Evolutionary conservation across 2,113 vertebrate species (phyloP).

Genomic region (Cyphomyrus plagiostoma): DNA sequence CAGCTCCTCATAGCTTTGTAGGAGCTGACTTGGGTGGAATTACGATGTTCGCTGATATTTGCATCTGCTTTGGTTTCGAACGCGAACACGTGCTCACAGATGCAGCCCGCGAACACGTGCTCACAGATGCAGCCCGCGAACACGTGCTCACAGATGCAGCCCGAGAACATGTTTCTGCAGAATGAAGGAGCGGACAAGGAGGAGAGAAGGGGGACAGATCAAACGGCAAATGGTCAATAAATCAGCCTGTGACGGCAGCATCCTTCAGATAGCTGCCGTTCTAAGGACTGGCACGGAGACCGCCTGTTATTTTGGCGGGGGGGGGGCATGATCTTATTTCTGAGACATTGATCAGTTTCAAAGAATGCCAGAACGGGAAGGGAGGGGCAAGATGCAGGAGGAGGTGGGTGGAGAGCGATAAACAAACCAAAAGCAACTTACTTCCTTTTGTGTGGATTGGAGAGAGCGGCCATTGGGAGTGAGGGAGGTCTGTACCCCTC

Average conservation of each 20-base stretch:
- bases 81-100: background rate
- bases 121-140: too few species aligned
- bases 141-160: background rate
- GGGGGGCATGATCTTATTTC: background rate
- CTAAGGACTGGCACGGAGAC: background rate
- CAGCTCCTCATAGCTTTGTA: background rate
- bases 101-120: background rate
- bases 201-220: background rate
- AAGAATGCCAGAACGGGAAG: background rate
- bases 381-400: too few species aligned
- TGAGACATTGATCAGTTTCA: background rate
- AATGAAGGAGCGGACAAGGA: background rate
- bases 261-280: background rate
- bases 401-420: too few species aligned
- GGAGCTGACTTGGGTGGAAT: background rate
- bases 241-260: background rate
- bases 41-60: background rate
- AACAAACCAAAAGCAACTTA: background rate
- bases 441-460: background rate
- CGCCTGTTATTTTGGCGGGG: background rate
- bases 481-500: background rate
- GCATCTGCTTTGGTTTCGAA: background rate
- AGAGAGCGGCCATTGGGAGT: background rate
- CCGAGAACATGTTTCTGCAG: background rate
- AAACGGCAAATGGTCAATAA: background rate